Conservation (phyloP, 2,797 vertebrate species). For the Leptoclinus maculatus region DNA sequence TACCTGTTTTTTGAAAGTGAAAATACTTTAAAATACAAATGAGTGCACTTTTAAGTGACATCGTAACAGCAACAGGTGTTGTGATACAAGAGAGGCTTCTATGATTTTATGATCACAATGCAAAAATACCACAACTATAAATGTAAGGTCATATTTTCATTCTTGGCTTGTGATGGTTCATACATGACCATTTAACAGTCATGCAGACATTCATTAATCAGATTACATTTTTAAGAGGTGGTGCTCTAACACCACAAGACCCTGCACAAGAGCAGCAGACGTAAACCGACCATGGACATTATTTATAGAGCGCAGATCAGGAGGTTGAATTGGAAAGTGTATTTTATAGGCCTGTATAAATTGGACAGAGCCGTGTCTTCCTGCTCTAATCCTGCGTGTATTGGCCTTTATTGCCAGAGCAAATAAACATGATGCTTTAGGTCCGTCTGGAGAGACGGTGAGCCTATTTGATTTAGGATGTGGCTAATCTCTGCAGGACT, state of each 20-base stretch:
- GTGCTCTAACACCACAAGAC: neutral
- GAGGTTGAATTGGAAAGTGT: constrained; percentile 18
- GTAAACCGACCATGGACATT: constrained; percentile 10
- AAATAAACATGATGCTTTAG: constrained; percentile 54
- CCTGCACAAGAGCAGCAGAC: neutral
- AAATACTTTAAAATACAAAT: no score
- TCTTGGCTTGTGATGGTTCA: neutral
- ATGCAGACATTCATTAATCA: neutral
- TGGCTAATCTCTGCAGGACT: constrained; percentile 49
- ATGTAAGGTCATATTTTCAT: neutral
- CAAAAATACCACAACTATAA: neutral
- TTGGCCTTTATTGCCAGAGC: constrained; percentile 47
- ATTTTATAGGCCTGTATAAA: constrained; percentile 61
- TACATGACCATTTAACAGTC: neutral
- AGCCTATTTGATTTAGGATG: constrained; percentile 72
- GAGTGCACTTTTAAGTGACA: neutral
- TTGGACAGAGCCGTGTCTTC: constrained; percentile 42
- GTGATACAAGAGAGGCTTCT: neutral
- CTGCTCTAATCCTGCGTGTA: constrained; percentile 60
- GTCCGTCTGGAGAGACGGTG: constrained; percentile 42
- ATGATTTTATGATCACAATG: no score
- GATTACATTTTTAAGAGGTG: neutral
- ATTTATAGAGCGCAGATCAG: constrained; percentile 54
- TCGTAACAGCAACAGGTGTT: neutral
- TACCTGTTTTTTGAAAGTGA: no score